Evolutionary conservation across 1,140 invertebrate species (phyloP), one percentile per base, ranked within the genome.

Genomic region (Proales similis): DNA sequence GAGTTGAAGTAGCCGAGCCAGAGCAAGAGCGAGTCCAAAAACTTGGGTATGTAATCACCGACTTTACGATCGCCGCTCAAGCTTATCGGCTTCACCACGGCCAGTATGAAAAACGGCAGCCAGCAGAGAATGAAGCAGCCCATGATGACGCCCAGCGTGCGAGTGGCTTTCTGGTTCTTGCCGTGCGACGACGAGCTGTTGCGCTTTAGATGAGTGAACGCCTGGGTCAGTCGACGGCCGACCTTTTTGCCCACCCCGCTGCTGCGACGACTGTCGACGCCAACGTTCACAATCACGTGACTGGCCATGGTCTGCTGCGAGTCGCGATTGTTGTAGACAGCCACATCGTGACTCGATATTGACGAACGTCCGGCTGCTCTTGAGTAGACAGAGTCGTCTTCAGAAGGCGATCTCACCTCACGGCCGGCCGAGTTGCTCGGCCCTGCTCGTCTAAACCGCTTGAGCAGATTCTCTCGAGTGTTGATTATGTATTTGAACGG

Each of bases 161-260:
- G 88, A 61, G 87, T 90, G 4, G 90, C 89, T 72, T 94, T 92
- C 36, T 63, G 62, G 39, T 62, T 45, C 48, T 62, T 46, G n/a
- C 43, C 39, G 26, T 62, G 57, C 3, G 14, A 29, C 3, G 57
- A 46, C 2, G 57, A 45, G 5, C 29, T 47, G 36, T 46, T 62
- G 7, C 57, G 39, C 22, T 57, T 57, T 7, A 57, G 32, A 2
- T 29, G 26, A 1, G 51, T 42, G 32, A 57, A 57, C 0, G 22
- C 51, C 22, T 57, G 51, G 12, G 51, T 57, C 2, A 57, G 32
- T 9, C 51, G 24, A 2, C 51, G 33, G 20, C 51, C 36, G 9
- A 57, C 19, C 20, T 42, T 57, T 57, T 42, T 39, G 11, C 51
- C 51, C 3, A 57, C 27, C 26, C 33, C 45, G 7, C 27, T 30